phyloP scores from a whole-genome alignment of 2,113 vertebrate genomes.

The Vulpes ferrilata region DNA sequence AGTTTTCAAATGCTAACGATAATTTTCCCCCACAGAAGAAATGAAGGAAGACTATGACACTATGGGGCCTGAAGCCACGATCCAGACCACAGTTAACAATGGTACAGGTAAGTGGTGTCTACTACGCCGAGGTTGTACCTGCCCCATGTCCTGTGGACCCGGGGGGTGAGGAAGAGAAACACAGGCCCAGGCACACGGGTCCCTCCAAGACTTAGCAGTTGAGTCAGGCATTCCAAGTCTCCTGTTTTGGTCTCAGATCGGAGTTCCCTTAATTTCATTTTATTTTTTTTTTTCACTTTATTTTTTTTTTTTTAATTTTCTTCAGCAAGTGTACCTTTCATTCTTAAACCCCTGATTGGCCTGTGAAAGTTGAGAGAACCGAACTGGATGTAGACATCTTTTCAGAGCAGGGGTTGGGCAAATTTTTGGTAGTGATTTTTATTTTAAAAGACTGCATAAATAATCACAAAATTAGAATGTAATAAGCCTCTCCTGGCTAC shows the following conservation, averaged over 20 bases:
- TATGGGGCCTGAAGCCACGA: constrained; percentile 94
- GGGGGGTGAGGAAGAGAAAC: constrained; percentile 13
- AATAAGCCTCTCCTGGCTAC: neutral
- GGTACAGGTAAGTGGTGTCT: constrained; percentile 94
- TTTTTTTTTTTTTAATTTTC: neutral
- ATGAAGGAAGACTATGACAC: constrained; percentile 98
- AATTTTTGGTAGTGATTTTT: constrained; percentile 31
- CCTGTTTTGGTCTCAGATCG: constrained; percentile 45
- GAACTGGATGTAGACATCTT: neutral
- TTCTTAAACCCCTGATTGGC: constrained; percentile 10
- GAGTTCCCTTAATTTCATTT: neutral
- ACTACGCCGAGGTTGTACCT: accelerated
- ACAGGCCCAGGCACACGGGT: neutral
- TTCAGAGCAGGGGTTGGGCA: neutral
- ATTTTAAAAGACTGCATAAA: constrained; percentile 52
- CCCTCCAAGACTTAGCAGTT: constrained; percentile 15
- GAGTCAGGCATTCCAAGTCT: neutral
- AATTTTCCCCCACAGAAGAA: constrained; percentile 92
- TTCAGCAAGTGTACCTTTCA: constrained; percentile 23
- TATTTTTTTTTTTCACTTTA: neutral
- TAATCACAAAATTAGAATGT: constrained; percentile 46
- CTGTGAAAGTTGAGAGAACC: neutral
- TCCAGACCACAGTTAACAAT: constrained; percentile 94
- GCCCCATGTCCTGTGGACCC: neutral
- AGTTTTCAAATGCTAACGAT: constrained; percentile 83